Base-by-base conservation (phyloP, 2,888 invertebrate species). In the Teleogryllus oceanicus region DNA sequence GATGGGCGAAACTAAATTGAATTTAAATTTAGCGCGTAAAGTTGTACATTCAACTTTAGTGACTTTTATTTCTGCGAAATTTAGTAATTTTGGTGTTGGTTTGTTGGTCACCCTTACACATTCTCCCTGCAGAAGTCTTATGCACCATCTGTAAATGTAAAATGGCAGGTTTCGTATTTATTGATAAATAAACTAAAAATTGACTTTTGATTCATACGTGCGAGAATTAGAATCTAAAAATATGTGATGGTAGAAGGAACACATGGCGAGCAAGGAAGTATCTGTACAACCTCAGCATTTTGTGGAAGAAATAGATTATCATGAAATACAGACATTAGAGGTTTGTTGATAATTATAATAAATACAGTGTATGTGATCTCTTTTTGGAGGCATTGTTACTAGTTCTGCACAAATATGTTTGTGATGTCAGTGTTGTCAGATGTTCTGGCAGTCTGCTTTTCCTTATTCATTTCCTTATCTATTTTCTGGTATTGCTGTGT, bases 241-340 rank as follows among this genome's bases (percentile, higher is more conserved):
- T 83, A 85, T 85, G 85, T 85, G 83, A 85, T 84, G 84, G 80
- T 81, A 80, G 80, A 82, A 81, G 80, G 76, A 82, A 82, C 83
- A 84, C 83, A 86, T 86, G 86, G 86, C 86, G 84, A 84, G 83
- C 81, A 83, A 84, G 83, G 84, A 84, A 83, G 83, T 80, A 81
- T 82, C 81, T 82, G 83, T 83, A 83, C 84, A 84, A 83, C 85
- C 86, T 83, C 89, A 88, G 84, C 87, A 89, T 85, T 92, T 92
- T 88, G 92, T 93, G 85, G 92, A 92, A 88, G 93, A 94, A 89
- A 94, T 94, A 87, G 91, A 94, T 88, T 92, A 92, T 87, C 90
- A 89, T 88, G 94, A 94, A 89, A 93, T 94, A 86, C 89, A 91
- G 86, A 90, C 91, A 85, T 88, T 93, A 88, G 90, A 92, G 91